Percentiles rank a stretch among this genome's conserved stretches.
These are phyloP conservation scores for Cephus cinctus DNA, from an alignment of 1,140 invertebrate genomes.

Conservation along the genomic window DNA sequence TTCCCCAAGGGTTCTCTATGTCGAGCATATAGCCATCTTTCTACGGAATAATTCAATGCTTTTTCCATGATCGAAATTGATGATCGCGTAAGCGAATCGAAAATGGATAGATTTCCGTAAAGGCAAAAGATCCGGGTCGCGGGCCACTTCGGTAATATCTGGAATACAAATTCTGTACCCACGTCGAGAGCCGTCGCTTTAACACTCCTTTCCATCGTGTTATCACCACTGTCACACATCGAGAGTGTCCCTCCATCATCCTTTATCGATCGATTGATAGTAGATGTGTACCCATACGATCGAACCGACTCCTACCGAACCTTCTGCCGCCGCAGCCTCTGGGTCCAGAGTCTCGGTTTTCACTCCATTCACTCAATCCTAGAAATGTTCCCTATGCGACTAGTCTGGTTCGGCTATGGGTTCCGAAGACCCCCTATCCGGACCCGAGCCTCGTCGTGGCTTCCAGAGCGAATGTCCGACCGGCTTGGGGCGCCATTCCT, in stretches of 20 bases:
- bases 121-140: neutral
- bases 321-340: neutral
- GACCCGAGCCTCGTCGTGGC: neutral
- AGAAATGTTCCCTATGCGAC: neutral
- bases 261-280: slow-evolving; percentile 4
- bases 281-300: too few relatives aligned
- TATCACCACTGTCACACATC: slow-evolving; percentile 2
- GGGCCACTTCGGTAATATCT: neutral
- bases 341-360: neutral
- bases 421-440: too few relatives aligned
- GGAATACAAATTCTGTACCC: slow-evolving; percentile 1
- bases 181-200: neutral
- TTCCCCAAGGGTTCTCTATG: too few relatives aligned
- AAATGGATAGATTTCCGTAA: neutral
- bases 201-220: neutral
- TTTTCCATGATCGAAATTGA: too few relatives aligned
- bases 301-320: neutral
- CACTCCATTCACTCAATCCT: neutral
- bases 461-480: too few relatives aligned
- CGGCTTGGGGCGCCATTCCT: too few relatives aligned
- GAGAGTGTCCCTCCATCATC: slow-evolving; percentile 3
- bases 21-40: too few relatives aligned
- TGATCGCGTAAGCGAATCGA: neutral
- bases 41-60: too few relatives aligned
- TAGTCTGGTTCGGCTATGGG: neutral